Evolutionary conservation across 2,888 invertebrate species (phyloP).

Genomic region (Escarpia spicata): DNA sequence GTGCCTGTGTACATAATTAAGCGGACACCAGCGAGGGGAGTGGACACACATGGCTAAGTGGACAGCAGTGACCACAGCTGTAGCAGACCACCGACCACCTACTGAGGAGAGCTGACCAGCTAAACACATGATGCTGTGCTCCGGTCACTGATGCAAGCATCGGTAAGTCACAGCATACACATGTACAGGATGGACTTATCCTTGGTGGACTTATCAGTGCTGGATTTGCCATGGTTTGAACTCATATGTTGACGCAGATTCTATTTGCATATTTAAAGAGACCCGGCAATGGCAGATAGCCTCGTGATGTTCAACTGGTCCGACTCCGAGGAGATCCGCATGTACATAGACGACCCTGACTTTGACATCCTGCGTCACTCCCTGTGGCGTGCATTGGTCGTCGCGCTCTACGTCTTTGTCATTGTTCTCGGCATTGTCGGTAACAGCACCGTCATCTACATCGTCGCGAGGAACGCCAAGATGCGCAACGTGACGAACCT

Average conservation of each 20-base stretch:
- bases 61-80: not conserved
- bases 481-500: constrained; percentile 61
- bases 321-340: constrained; percentile 37
- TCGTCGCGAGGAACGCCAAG: constrained; percentile 52
- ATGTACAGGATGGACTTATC: not conserved
- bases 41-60: not conserved
- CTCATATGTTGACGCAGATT: not conserved
- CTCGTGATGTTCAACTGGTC: constrained; percentile 47
- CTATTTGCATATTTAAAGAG: not conserved
- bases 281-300: constrained; percentile 34
- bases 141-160: not conserved
- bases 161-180: not conserved
- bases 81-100: not conserved
- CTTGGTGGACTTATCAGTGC: not conserved
- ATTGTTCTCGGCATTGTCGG: constrained; percentile 58
- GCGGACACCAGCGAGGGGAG: not conserved
- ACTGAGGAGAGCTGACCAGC: not conserved
- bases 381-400: constrained; percentile 53
- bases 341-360: constrained; percentile 45
- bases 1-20: not conserved
- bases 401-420: constrained; percentile 53
- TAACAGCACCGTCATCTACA: constrained; percentile 57
- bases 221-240: not conserved
- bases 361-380: constrained; percentile 53
- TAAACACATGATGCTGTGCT: not conserved